A percentile compares a stretch with the other conserved stretches of the same genome.
Evolutionary conservation across 1,140 invertebrate species (phyloP).

Genomic region (Teleogryllus occipitalis): DNA sequence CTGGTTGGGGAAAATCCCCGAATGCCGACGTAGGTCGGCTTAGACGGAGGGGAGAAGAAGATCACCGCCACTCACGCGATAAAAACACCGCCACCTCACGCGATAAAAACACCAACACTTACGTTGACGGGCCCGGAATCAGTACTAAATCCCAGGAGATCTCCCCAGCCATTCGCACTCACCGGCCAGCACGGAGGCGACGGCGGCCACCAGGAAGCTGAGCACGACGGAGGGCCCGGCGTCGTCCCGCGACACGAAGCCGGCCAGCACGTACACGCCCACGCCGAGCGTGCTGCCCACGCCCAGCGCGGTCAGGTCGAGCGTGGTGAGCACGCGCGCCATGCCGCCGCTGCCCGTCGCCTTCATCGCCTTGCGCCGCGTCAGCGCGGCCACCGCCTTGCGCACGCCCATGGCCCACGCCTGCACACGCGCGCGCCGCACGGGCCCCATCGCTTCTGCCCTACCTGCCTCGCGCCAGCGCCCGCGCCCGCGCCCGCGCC

Average conservation of each 20-base stretch:
- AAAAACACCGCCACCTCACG: no score
- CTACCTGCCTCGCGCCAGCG: background rate
- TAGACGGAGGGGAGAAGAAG: no score
- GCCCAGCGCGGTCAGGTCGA: constrained; percentile 74
- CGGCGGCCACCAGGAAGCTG: constrained; percentile 79
- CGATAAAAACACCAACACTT: no score
- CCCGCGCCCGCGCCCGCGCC: background rate
- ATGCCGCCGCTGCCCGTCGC: constrained; percentile 37
- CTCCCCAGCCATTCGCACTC: constrained; percentile 28
- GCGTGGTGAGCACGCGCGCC: constrained; percentile 60
- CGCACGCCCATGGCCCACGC: background rate
- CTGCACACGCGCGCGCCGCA: background rate
- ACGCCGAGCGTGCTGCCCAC: constrained; percentile 83
- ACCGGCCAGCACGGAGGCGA: constrained; percentile 84
- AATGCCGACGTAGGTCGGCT: no score
- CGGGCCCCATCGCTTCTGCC: background rate
- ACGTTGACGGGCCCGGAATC: background rate
- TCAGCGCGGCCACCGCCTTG: background rate
- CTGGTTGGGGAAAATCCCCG: no score
- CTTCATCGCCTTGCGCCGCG: background rate
- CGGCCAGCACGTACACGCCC: constrained; percentile 85
- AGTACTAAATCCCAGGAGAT: background rate
- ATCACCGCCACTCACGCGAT: no score
- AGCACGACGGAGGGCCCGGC: constrained; percentile 81
- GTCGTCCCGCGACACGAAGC: constrained; percentile 71